These are phyloP conservation scores for Penaeus chinensis DNA, from an alignment of 1,140 invertebrate species.

Conservation along the genomic window DNA sequence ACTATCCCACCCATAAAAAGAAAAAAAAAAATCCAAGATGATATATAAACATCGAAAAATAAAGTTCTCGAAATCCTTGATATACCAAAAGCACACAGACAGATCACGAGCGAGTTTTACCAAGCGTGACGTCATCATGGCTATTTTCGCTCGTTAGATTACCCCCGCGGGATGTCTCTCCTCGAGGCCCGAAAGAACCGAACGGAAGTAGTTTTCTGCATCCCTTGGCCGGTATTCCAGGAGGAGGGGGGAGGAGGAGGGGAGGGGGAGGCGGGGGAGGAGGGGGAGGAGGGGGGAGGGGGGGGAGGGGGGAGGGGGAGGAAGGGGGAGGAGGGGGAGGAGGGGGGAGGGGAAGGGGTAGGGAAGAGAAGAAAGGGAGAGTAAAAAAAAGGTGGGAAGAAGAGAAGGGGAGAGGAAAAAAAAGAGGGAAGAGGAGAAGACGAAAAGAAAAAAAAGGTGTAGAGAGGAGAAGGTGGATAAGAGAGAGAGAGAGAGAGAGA, in stretches of 20 bases:
- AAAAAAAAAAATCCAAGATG: too few species aligned
- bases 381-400: not conserved
- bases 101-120: too few species aligned
- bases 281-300: too few species aligned
- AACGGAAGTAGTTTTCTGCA: not conserved
- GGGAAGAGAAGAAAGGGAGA: not conserved
- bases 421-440: not conserved
- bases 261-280: too few species aligned
- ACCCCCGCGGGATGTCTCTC: too few species aligned
- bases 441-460: not conserved
- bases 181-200: too few species aligned
- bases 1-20: too few species aligned
- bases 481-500: not conserved
- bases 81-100: too few species aligned
- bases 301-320: not conserved
- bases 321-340: not conserved
- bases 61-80: too few species aligned
- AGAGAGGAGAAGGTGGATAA: not conserved
- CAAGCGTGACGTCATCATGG: too few species aligned
- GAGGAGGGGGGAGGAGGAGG: not conserved
- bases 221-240: not conserved
- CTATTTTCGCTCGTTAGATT: too few species aligned
- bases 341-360: not conserved
- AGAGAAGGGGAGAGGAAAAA: not conserved
- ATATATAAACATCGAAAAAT: too few species aligned